These are phyloP conservation scores for Drosophila varians DNA, from an alignment of 1,140 invertebrate species.

Conservation along the genomic window DNA sequence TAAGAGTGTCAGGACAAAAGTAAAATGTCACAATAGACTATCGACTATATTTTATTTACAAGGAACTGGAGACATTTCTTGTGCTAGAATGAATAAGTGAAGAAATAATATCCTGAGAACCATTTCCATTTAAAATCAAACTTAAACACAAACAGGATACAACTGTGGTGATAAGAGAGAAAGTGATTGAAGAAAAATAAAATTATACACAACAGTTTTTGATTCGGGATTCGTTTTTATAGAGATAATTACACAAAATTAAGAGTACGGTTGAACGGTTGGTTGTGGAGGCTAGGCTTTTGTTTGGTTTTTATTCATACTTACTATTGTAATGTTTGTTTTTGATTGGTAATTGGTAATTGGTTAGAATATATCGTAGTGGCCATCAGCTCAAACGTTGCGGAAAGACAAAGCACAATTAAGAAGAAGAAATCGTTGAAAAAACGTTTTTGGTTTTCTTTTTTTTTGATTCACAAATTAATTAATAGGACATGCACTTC, in stretches of 20 bases:
- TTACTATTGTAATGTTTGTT: constrained; percentile 71
- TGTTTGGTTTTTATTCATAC: constrained; percentile 58
- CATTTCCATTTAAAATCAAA: constrained; percentile 14
- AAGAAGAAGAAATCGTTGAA: constrained; percentile 80
- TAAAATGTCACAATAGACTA: too few relatives aligned
- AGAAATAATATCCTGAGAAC: constrained; percentile 5
- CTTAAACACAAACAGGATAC: constrained; percentile 38
- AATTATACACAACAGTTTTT: constrained; percentile 63
- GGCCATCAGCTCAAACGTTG: constrained; percentile 84
- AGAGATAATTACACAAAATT: constrained; percentile 51
- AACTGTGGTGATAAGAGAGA: constrained; percentile 10
- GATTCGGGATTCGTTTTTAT: constrained; percentile 28
- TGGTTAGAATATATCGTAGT: constrained; percentile 82
- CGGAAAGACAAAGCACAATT: constrained; percentile 84
- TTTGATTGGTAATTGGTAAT: constrained; percentile 78
- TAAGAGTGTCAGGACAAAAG: background rate
- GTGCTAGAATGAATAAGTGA: constrained; percentile 13
- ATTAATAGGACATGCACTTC: constrained; percentile 17
- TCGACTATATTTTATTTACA: background rate
- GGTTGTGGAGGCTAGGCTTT: constrained; percentile 1
- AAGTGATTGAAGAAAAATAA: constrained; percentile 20
- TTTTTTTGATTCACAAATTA: constrained; percentile 2
- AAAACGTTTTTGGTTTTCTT: constrained; percentile 51
- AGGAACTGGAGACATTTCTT: constrained; percentile 21
- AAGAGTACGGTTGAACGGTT: constrained; percentile 24